Evolutionary conservation across 1,140 invertebrate species (phyloP), one percentile per base, ranked within the genome.

Genomic region (Drosophila nasuta): DNA sequence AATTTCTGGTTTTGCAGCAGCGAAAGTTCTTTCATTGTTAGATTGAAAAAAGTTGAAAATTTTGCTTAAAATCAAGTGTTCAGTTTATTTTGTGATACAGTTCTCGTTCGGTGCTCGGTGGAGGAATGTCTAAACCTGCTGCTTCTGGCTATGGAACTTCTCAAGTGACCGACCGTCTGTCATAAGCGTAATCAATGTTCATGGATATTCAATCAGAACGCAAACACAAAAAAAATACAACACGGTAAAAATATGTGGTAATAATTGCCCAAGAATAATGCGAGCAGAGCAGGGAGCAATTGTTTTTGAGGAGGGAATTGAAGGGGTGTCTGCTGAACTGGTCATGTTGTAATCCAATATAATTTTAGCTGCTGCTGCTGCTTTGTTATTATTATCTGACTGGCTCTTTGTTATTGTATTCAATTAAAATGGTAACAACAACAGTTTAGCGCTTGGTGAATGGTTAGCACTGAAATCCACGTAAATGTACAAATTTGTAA

Each of bases 211-310:
- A 82, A 86, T 86, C 82, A 82, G 62, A 63, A 49, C n/a, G 15
- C 20, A 25, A 25, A 25, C 20, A 4, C 20, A 62, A 66, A 70
- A 78, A 46, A 49, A 3, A 6, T 7, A 51, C n/a, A 67, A 43
- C 56, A 51, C 45, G 69, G 80, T 58, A 43, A 82, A 82, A 69
- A 48, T 58, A 77, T 87, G 83, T 79, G 74, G 83, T 66, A 87
- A 87, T 80, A 88, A 83, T 87, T 88, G 82, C 82, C 71, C 59
- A 87, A 88, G 82, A 87, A 87, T 83, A 71, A 60, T 78, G 65
- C 67, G 57, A 62, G 59, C 41, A 67, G 43, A 25, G 38, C 41
- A 67, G 43, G 17, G 38, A n/a, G 13, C 28, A 58, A 33, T 10
- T 41, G 30, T 5, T 30, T 25, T 4, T 45, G 1, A 49, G 13